phyloP scores from a whole-genome alignment of 2,113 vertebrate genomes.

The Crocuta crocuta region DNA sequence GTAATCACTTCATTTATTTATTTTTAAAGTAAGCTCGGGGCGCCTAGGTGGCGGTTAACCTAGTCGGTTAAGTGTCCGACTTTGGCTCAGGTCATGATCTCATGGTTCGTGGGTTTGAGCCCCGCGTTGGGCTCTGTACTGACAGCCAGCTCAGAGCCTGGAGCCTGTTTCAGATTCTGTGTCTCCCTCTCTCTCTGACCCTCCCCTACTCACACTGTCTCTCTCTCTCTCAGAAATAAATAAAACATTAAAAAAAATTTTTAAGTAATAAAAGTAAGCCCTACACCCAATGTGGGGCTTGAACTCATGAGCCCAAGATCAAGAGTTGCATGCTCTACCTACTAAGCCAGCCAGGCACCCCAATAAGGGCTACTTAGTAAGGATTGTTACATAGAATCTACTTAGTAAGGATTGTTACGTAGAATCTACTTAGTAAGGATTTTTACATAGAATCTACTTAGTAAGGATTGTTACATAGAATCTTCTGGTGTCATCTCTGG shows the following conservation, averaged over 20 bases:
- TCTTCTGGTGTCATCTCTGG: background rate
- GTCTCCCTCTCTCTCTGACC: too few relatives aligned
- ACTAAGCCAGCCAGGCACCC: background rate
- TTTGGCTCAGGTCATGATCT: too few relatives aligned
- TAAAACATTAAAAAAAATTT: too few relatives aligned
- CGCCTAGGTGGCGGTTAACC: too few relatives aligned
- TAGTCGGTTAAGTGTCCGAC: too few relatives aligned
- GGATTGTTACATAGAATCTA: background rate
- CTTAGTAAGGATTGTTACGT: background rate
- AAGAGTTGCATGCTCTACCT: background rate
- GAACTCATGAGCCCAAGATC: background rate
- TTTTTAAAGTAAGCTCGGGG: too few relatives aligned
- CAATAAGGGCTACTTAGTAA: background rate
- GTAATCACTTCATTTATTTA: background rate
- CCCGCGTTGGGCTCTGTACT: too few relatives aligned
- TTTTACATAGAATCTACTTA: background rate
- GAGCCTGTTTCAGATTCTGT: too few relatives aligned
- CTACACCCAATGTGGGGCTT: background rate
- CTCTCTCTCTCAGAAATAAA: too few relatives aligned
- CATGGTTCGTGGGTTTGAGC: too few relatives aligned
- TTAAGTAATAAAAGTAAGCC: background rate
- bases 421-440: background rate
- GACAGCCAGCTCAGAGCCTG: too few relatives aligned
- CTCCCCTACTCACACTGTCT: too few relatives aligned
- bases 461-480: background rate